These are phyloP conservation scores for Mechanitis messenoides DNA, from an alignment of 2,888 invertebrate genomes.

Conservation along the genomic window DNA sequence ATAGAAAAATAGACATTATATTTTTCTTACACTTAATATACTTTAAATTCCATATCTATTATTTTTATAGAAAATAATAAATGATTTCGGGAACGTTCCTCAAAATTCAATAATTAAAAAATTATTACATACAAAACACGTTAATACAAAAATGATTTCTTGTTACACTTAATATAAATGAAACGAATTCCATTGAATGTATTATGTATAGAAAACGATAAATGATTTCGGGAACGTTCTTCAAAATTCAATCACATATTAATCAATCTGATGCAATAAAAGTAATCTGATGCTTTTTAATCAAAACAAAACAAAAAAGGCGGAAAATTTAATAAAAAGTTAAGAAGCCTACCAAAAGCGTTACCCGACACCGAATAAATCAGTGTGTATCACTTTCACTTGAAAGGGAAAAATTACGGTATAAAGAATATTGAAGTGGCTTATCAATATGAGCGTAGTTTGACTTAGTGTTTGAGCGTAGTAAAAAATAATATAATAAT, in stretches of 20 bases:
- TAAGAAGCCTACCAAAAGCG: slow-evolving; percentile 32
- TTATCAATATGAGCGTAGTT: neutral
- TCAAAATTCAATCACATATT: neutral
- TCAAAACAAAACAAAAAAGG: slow-evolving; percentile 29
- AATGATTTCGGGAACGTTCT: no score
- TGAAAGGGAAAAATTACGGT: slow-evolving; percentile 36
- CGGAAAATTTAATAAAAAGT: slow-evolving; percentile 37
- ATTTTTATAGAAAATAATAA: no score
- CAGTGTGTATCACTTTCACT: slow-evolving; percentile 54
- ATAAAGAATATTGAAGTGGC: slow-evolving; percentile 23
- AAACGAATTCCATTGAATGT: no score
- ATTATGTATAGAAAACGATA: no score
- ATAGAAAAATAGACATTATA: no score
- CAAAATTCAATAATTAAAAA: neutral
- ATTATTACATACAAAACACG: no score
- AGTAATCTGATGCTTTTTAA: slow-evolving; percentile 24
- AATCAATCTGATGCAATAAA: slow-evolving; percentile 5
- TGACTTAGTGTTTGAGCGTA: neutral
- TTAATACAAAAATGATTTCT: no score
- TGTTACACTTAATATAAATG: no score
- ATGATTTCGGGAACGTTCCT: no score
- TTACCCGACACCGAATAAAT: slow-evolving; percentile 31
- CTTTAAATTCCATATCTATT: no score
- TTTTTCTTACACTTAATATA: no score
- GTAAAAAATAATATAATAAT: no score